Conservation (phyloP, 2,888 invertebrate genomes). For the Coelopa pilipes region DNA sequence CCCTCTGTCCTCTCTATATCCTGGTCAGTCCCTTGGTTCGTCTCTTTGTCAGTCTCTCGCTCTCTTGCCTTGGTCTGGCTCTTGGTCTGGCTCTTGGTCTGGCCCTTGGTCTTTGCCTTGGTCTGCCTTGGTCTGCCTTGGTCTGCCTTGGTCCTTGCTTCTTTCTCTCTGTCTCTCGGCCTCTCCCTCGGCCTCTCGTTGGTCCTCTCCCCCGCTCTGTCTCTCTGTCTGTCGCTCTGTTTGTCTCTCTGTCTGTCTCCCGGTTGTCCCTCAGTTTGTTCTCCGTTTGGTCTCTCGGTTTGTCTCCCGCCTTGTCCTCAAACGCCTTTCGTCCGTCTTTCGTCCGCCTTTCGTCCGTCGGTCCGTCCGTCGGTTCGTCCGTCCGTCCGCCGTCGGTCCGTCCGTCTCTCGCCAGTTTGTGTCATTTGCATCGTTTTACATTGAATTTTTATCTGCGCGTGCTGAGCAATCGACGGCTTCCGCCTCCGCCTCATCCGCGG, state of each 20-base stretch:
- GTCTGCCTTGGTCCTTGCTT: too few relatives aligned
- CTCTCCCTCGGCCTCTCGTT: too few relatives aligned
- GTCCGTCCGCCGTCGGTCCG: not conserved
- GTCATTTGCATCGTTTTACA: slow-evolving; percentile 4
- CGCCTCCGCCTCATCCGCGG: too few relatives aligned
- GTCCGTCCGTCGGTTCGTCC: not conserved
- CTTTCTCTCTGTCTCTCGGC: too few relatives aligned
- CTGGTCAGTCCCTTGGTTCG: not conserved
- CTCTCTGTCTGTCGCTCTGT: not conserved
- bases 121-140: too few relatives aligned
- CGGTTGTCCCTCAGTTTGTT: not conserved
- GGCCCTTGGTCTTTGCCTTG: not conserved
- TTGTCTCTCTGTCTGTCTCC: not conserved
- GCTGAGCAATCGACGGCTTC: not conserved
- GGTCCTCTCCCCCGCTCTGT: not conserved
- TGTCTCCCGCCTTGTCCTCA: too few relatives aligned
- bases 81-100: not conserved
- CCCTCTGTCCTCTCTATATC: not conserved
- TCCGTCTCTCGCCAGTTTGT: not conserved
- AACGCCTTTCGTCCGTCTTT: too few relatives aligned
- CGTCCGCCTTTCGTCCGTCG: too few relatives aligned
- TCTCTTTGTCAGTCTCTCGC: not conserved
- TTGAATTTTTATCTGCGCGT: slow-evolving; percentile 1
- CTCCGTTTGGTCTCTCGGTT: not conserved
- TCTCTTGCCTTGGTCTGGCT: not conserved